phyloP scores from a whole-genome alignment of 37 sponge, comb jelly and placozoan species.

The Agelas oroides region DNA sequence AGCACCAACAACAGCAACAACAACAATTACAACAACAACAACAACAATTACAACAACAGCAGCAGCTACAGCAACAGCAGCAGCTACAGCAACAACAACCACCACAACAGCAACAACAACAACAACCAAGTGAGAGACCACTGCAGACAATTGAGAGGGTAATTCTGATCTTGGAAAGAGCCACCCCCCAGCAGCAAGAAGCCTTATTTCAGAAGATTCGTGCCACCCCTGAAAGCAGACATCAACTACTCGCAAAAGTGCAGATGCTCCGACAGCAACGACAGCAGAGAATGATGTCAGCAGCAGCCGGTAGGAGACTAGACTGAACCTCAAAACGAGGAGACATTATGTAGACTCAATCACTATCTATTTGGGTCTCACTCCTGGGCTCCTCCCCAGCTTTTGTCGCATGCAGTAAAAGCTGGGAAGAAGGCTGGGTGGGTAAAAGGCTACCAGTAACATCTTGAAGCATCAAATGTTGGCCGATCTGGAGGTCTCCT shows the following conservation, averaged over 20 bases:
- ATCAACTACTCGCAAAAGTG: constrained; percentile 7
- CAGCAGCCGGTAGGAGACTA: too few relatives aligned
- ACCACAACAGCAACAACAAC: not conserved
- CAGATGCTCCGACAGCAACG: constrained; percentile 39
- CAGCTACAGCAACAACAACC: not conserved
- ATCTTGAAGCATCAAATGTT: too few relatives aligned
- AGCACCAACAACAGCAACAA: not conserved
- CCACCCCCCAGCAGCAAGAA: not conserved
- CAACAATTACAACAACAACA: not conserved
- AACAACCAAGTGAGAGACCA: not conserved
- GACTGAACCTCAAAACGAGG: too few relatives aligned
- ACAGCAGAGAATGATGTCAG: constrained; percentile 1
- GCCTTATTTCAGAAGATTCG: not conserved
- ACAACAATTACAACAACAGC: not conserved
- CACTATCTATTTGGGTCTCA: too few relatives aligned
- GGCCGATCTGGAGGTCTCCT: too few relatives aligned
- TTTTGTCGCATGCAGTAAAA: too few relatives aligned
- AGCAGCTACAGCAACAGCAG: not conserved
- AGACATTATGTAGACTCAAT: too few relatives aligned
- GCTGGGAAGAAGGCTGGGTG: too few relatives aligned
- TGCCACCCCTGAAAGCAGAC: constrained; percentile 4
- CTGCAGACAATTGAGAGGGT: not conserved
- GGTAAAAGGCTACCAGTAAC: too few relatives aligned
- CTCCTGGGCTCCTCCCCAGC: too few relatives aligned
- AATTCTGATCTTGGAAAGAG: not conserved